Percentiles rank a stretch among this genome's conserved stretches.
Conservation (phyloP, 2,888 invertebrate genomes). For the Eupithecia vulgata region DNA sequence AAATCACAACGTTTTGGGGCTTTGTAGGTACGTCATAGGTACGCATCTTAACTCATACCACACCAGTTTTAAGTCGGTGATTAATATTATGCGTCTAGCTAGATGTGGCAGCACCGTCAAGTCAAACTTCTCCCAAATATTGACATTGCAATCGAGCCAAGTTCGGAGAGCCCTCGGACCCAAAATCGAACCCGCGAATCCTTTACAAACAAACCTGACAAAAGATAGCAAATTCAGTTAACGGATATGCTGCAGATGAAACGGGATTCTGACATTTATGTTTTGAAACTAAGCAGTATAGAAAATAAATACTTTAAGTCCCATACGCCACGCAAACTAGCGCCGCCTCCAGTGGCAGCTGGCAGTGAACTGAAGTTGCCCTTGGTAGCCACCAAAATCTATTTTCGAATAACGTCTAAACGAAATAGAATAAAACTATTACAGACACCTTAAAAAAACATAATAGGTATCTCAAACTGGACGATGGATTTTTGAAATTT, state of each 20-base stretch:
- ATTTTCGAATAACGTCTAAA: no score
- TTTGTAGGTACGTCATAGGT: neutral
- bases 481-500: no score
- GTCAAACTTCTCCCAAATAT: slow-evolving; percentile 29
- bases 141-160: slow-evolving; percentile 37
- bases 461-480: no score
- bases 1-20: neutral
- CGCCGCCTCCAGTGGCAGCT: no score
- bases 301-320: neutral
- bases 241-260: slow-evolving; percentile 9
- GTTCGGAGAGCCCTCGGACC: slow-evolving; percentile 27
- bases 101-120: slow-evolving; percentile 10
- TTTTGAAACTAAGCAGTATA: neutral
- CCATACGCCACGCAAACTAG: no score
- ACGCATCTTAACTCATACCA: neutral
- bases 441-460: no score
- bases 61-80: neutral
- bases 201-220: slow-evolving; percentile 40
- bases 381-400: no score
- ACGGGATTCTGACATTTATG: neutral
- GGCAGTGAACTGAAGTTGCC: no score
- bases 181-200: slow-evolving; percentile 41
- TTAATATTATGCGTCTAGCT: neutral
- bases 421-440: no score
- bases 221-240: slow-evolving; percentile 35